A percentile compares a stretch with the other conserved stretches of the same genome.
phyloP scores from a whole-genome alignment of 2,113 vertebrate species.

The Todiramphus saurophagus region DNA sequence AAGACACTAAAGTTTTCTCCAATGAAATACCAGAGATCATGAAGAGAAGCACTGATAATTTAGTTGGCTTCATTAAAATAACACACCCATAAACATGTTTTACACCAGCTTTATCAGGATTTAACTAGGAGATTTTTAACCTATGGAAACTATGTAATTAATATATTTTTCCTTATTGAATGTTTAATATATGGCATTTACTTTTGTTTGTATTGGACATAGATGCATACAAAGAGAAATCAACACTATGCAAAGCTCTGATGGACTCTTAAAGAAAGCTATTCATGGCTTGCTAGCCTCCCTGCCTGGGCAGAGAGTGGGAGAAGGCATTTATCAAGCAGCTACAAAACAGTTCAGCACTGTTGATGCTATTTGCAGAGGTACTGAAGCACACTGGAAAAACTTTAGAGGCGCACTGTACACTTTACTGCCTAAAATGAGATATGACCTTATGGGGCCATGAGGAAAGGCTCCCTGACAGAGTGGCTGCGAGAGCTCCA shows the following conservation, averaged over 20 bases:
- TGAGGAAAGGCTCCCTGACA: background rate
- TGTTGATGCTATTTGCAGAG: background rate
- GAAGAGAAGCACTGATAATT: background rate
- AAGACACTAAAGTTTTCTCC: background rate
- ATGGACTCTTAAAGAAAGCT: background rate
- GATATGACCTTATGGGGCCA: background rate
- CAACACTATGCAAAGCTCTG: background rate
- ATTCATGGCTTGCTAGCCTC: background rate
- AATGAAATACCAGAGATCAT: background rate
- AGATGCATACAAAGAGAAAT: background rate
- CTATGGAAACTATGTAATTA: background rate
- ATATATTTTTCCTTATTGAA: background rate
- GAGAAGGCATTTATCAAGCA: background rate
- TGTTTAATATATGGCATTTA: background rate
- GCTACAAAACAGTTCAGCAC: background rate
- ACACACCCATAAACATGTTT: background rate
- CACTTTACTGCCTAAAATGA: background rate
- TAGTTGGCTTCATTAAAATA: background rate
- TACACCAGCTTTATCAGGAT: background rate
- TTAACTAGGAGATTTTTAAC: background rate
- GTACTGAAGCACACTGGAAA: background rate
- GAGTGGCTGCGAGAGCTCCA: fast-evolving
- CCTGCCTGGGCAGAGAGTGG: background rate
- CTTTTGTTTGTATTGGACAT: background rate
- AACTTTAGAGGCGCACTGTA: background rate